Conservation (phyloP, 2,888 invertebrate species). For the Drosophila kambysellisi region DNA sequence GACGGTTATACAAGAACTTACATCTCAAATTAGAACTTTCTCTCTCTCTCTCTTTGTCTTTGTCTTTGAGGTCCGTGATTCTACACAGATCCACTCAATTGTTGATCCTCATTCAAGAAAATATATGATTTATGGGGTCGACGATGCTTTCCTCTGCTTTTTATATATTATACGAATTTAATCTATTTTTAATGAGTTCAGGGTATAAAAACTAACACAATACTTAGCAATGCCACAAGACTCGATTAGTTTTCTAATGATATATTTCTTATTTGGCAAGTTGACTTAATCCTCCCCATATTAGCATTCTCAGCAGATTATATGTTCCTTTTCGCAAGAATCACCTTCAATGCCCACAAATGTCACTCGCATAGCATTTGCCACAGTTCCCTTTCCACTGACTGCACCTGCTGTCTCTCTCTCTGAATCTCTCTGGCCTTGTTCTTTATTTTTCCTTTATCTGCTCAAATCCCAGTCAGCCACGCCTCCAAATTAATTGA, state of each 20-base stretch:
- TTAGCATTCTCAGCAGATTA: conserved; percentile 4
- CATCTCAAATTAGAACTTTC: not conserved
- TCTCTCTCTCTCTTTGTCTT: not conserved
- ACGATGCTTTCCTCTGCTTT: not conserved
- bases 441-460: not conserved
- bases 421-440: conserved; percentile 15
- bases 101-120: not conserved
- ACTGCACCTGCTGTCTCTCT: conserved; percentile 40
- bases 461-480: conserved; percentile 31
- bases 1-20: accelerated
- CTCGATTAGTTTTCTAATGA: not conserved
- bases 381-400: conserved; percentile 3
- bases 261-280: not conserved
- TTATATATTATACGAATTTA: not conserved
- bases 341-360: conserved; percentile 1
- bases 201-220: not conserved
- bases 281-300: not conserved
- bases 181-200: not conserved
- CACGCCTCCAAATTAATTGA: conserved; percentile 74
- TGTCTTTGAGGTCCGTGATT: too few relatives aligned
- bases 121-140: not conserved
- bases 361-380: conserved; percentile 3
- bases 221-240: not conserved
- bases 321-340: not conserved
- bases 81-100: not conserved